Base-by-base conservation (phyloP, 2,888 invertebrate species). In the Eristalis intricaria region DNA sequence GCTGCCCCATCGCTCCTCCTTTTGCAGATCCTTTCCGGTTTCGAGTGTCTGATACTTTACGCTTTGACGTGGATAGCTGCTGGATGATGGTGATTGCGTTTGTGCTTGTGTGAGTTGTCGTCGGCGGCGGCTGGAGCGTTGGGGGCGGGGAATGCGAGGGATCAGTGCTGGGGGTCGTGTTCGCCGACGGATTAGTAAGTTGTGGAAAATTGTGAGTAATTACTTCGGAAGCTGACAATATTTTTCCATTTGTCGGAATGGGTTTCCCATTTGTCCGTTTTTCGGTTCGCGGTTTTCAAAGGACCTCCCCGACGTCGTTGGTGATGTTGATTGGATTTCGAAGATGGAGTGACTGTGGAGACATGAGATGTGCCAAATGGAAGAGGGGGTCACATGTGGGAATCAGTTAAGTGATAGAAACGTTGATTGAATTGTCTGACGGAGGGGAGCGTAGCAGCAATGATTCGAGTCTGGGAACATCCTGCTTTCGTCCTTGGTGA, bases 201-300 rank as follows among this genome's bases (percentile, higher is more conserved):
- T 73, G 81, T 23, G 82, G 82, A 74, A 83, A 83, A 86, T 78
- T 82, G 78, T 83, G 83, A 86, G 86, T 86, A 86, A 86, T 83
- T 86, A 83, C 83, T 86, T 68, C 69, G 69, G 86, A 78, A 78
- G 83, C 86, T 86, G 78, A 86, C 83, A 86, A 86, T 83, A 86
- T 86, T 86, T 83, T 86, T 43, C 74, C 77, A 82, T 82, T 85
- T 85, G 76, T 81, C 76, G 81, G 75, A 26, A 60, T 56, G 63
- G 63, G 38, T 38, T 38, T 13, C 13, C 13, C 38, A 38, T 38
- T 38, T 38, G 38, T 38, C 38, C 13, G 35, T 77, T 81, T 73
- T 76, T 73, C 32, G 32, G 4, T 69, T 61, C 38, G 66, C 56
- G 68, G 50, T 50, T 19, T 50, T 19, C 8, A 19, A 19, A 8